Base-by-base conservation (phyloP, 2,113 vertebrate genomes). In the Etheostoma spectabile region DNA sequence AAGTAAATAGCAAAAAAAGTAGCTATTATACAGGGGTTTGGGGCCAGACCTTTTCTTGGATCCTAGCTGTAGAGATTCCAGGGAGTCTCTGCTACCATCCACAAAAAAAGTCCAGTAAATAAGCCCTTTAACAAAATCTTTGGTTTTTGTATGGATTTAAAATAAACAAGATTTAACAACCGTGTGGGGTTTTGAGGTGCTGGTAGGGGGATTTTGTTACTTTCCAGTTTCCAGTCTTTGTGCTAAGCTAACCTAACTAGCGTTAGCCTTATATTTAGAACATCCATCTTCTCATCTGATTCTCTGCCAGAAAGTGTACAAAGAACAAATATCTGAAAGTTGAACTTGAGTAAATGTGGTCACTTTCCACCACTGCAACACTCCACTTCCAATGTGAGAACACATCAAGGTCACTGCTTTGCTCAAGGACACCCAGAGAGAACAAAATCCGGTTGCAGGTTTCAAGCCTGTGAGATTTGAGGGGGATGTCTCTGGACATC, bases 381-480 rank as follows among this genome's bases (percentile, higher is more conserved):
- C 14, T 4, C 30, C 12, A 11, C 49, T 48, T 12, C 22, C 48
- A 71, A 45, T 19, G 42, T 19, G 3, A 65, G 24, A 73, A 69
- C 22, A 69, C 27, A 46, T n/a, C 53, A 30, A 42, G 13, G 30
- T 74, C 19, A 16, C 7, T 1, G 2, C 67, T 55, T 15, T 16
- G 24, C 48, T 80, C 65, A 69, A 79, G 74, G 83, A 72, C 64
- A 35, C n/a, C 16, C 1, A 38, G 30, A 83, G 46, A n/a, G 80
- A 72, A 74, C 27, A 13, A 66, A 74, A 76, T 69, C 49, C 49
- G 19, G 11, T 33, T 65, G 27, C 62, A 3, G 30, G 72, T 80
- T 30, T 38, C 61, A 75, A 15, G 63, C 77, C 67, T 48, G 77
- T 66, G 74, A 75, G 70, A 69, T 81, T 68, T 64, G 57, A 13